Conservation (phyloP, 2,888 invertebrate species). For the Dolomedes plantarius region DNA sequence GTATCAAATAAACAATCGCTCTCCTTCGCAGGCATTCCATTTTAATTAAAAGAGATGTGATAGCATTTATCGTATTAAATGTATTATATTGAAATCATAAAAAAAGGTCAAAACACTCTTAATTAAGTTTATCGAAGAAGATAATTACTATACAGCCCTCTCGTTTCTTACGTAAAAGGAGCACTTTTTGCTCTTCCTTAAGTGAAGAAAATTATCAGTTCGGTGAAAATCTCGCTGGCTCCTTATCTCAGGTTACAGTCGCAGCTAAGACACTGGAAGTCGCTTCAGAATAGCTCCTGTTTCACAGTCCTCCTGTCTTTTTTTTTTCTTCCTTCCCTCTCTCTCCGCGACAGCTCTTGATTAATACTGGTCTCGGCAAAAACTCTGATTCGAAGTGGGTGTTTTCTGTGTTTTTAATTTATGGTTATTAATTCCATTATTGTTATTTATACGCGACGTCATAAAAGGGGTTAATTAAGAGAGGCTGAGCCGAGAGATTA, state of each 20-base stretch:
- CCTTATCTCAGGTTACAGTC: slow-evolving; percentile 46
- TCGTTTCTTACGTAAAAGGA: neutral
- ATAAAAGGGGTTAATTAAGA: neutral
- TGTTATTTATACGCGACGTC: slow-evolving; percentile 15
- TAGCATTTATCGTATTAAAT: slow-evolving; percentile 61
- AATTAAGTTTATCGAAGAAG: slow-evolving; percentile 70
- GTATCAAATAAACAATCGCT: neutral
- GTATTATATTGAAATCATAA: slow-evolving; percentile 35
- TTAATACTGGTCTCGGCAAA: neutral
- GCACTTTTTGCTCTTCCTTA: neutral
- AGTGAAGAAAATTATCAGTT: slow-evolving; percentile 58
- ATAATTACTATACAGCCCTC: slow-evolving; percentile 50
- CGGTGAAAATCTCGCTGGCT: slow-evolving; percentile 35
- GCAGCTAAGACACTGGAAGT: slow-evolving; percentile 17
- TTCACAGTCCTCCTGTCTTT: neutral
- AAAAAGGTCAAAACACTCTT: slow-evolving; percentile 60
- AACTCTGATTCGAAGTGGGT: neutral
- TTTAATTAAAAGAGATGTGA: slow-evolving; percentile 59
- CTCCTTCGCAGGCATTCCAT: neutral
- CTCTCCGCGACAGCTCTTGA: neutral
- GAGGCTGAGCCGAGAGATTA: slow-evolving; percentile 2
- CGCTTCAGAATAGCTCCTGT: neutral
- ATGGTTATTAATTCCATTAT: slow-evolving; percentile 26
- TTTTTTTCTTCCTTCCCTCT: neutral
- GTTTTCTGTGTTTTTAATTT: slow-evolving; percentile 17